Base-by-base conservation (phyloP, 2,797 vertebrate genomes). In the Ceyx erithaca region DNA sequence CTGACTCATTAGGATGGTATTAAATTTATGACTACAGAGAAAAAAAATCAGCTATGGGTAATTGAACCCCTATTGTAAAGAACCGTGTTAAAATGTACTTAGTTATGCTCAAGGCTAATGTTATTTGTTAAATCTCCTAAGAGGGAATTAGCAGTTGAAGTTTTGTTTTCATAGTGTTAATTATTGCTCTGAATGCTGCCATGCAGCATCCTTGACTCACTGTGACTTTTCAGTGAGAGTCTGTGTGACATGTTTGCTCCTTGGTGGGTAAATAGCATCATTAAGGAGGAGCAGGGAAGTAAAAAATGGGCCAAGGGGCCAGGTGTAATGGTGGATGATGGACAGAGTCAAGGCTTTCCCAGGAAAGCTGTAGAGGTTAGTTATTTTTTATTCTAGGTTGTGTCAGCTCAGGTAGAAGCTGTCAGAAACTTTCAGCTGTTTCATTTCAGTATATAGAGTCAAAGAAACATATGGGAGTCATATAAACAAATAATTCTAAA, bases 41-140 rank as follows among this genome's bases (percentile, higher is more conserved):
- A 93, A 90, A 93, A 94, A 94, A 80, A 92, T 89, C 86, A 90
- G 75, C 88, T 94, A 89, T 93, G 94, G 79, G 35, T 87, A 92
- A 96, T 95, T 94, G 95, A 96, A 78, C 59, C 51, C 66, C 72
- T 85, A 78, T 94, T 96, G 90, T 94, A 90, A 94, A 94, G 94
- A 94, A 90, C 62, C 8, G 0, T 92, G 84, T 94, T 94, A 93
- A 96, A 94, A 94, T 89, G 76, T 93, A 75, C 58, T 93, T 87
- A 94, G 87, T 80, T 89, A 87, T 93, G 84, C 86, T 85, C 35
- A 82, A 85, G 40, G 70, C 66, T 93, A 83, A 85, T 78, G 76
- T 85, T 93, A 92, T 94, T 95, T 95, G 66, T 93, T 90, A 85
- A 90, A 57, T 52, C 72, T 83, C 54, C 81, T 85, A 80, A 75